Evolutionary conservation across 2,888 invertebrate species (phyloP).

Genomic region (Ptychoptera albimana): DNA sequence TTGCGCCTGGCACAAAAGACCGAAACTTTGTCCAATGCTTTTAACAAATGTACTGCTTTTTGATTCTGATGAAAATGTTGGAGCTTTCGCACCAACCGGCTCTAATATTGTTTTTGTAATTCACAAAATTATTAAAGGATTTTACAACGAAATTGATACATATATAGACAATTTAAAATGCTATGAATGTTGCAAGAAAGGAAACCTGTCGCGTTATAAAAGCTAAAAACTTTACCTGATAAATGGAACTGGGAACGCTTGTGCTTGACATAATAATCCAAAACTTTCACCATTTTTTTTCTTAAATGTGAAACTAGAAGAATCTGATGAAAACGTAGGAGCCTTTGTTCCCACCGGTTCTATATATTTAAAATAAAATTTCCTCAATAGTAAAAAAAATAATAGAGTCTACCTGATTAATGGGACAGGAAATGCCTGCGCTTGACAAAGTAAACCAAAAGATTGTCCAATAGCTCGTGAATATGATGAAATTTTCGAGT

Average conservation of each 20-base stretch:
- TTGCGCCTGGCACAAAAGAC: constrained; percentile 47
- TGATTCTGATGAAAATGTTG: constrained; percentile 37
- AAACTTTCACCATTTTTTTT: constrained; percentile 23
- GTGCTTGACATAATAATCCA: constrained; percentile 37
- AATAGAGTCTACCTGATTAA: constrained; percentile 41
- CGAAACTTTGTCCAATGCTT: constrained; percentile 31
- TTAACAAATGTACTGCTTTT: constrained; percentile 10
- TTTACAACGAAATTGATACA: not conserved
- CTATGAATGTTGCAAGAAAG: not conserved
- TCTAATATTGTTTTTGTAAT: constrained; percentile 1
- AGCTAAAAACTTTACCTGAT: constrained; percentile 17
- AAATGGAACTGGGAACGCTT: constrained; percentile 29
- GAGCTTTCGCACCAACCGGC: constrained; percentile 20
- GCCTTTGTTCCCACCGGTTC: constrained; percentile 38
- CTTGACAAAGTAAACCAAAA: constrained; percentile 49
- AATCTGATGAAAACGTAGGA: constrained; percentile 32
- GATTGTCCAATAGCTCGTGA: constrained; percentile 35
- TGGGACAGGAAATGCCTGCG: constrained; percentile 55
- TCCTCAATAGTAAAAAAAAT: constrained; percentile 11
- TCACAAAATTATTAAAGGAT: not conserved
- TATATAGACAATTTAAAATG: not conserved
- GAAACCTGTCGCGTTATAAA: not conserved
- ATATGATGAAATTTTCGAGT: constrained; percentile 45
- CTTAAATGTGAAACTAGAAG: constrained; percentile 24
- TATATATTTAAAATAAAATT: constrained; percentile 16